Base-by-base conservation (phyloP, 1,140 invertebrate genomes). In the Bombus soroeensis region DNA sequence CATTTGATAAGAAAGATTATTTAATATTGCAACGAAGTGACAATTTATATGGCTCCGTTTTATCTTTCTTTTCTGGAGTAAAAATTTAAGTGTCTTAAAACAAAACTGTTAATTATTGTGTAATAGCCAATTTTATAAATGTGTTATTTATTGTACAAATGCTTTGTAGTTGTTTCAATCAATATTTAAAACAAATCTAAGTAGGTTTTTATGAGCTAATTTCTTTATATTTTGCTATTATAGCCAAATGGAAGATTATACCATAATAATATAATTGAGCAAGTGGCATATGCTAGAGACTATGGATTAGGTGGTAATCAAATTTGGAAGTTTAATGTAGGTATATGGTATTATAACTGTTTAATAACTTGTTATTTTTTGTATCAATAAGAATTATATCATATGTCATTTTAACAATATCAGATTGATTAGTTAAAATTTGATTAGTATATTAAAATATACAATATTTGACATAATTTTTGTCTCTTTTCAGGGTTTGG, bases 401-500 rank as follows among this genome's bases (percentile, higher is more conserved):
- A n/a, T n/a, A n/a, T n/a, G n/a, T n/a, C n/a, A n/a, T n/a, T n/a
- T n/a, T n/a, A n/a, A 37, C 12, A 18, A 22, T 37, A 25, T 37
- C 32, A 68, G 8, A 68, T 25, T 68, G 22, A 18, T 66, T 18
- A 66, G 8, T 37, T 68, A 34, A 68, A 68, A 25, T 68, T 22
- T 12, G 18, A 37, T 37, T 68, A 66, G 2, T 66, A 8, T 53
- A 8, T 22, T 22, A 22, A 53, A 22, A 53, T 68, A 84, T 28
- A 13, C 32, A 25, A 28, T 15, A 64, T 34, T 66, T n/a, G 10
- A 79, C 39, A 28, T 15, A 39, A 37, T 81, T 74, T 39, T 87
- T 47, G 0, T 43, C 59, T 22, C 39, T 80, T 91, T 81, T 25
- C 57, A 92, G 91, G 90, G 83, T 72, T 72, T 89, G 64, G 86